Conservation (phyloP, 2,797 vertebrate genomes). For the Squalus acanthias region DNA sequence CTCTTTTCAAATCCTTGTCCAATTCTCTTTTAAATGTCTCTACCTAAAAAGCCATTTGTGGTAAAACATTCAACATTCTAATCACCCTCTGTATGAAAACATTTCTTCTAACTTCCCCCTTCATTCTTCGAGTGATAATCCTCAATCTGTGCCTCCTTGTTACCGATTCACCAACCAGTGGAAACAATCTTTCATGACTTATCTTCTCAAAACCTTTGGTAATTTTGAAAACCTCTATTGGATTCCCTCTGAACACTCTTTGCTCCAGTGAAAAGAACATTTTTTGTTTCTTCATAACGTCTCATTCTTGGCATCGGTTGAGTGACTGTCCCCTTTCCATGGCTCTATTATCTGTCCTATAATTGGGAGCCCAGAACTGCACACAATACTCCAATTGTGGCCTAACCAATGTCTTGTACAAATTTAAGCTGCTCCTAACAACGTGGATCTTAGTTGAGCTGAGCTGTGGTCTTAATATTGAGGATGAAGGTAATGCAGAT, state of each 20-base stretch:
- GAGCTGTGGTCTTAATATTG: not conserved
- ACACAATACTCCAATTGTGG: not conserved
- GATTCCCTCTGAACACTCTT: not conserved
- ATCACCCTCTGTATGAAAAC: not conserved
- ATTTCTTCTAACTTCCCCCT: not conserved
- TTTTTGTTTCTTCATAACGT: not conserved
- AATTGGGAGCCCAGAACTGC: not conserved
- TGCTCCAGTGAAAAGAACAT: not conserved
- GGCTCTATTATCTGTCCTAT: not conserved
- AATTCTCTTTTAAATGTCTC: not conserved
- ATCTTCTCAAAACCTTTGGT: not conserved
- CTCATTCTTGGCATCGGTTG: not conserved
- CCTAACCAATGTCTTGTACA: not conserved
- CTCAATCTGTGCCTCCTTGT: not conserved
- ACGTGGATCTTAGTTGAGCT: not conserved
- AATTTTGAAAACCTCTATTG: not conserved
- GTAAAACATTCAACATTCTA: not conserved
- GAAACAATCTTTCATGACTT: not conserved
- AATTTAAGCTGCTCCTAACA: not conserved
- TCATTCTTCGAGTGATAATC: not conserved
- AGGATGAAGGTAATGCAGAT: not conserved
- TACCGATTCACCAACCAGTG: not conserved
- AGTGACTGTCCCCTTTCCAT: not conserved
- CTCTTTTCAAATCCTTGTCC: not conserved
- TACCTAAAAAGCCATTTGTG: not conserved